Evolutionary conservation across 2,888 invertebrate genomes (phyloP).

Genomic region (Andrena camellia): DNA sequence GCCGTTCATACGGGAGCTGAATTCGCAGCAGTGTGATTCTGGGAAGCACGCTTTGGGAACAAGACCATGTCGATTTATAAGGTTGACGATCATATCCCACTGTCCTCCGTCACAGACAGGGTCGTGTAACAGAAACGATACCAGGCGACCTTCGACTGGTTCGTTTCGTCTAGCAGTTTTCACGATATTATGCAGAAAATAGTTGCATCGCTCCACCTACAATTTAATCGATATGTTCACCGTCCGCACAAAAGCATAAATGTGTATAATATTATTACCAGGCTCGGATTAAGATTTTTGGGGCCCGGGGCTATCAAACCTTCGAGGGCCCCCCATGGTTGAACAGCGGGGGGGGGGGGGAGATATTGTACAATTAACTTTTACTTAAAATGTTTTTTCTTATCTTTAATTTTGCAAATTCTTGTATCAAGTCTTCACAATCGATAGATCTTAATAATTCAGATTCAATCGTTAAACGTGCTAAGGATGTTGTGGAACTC

Average conservation of each 20-base stretch:
- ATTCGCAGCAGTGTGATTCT: slow-evolving; percentile 92
- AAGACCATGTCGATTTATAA: slow-evolving; percentile 94
- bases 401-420: too few relatives aligned
- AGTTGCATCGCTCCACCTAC: slow-evolving; percentile 93
- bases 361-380: too few relatives aligned
- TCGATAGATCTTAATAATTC: too few relatives aligned
- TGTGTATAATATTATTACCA: neutral
- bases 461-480: too few relatives aligned
- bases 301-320: too few relatives aligned
- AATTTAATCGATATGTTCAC: slow-evolving; percentile 46
- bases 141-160: slow-evolving; percentile 91
- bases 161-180: slow-evolving; percentile 91
- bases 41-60: slow-evolving; percentile 96
- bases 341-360: too few relatives aligned
- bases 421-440: too few relatives aligned
- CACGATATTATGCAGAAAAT: slow-evolving; percentile 93
- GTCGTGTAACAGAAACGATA: slow-evolving; percentile 92
- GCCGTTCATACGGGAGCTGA: slow-evolving; percentile 91
- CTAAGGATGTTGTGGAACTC: too few relatives aligned
- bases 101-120: slow-evolving; percentile 95
- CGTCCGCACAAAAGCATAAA: neutral
- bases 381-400: too few relatives aligned
- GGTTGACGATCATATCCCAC: slow-evolving; percentile 96
- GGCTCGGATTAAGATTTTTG: too few relatives aligned
- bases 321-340: too few relatives aligned